Conservation (phyloP, 2,113 vertebrate genomes). For the Hyla sarda region DNA sequence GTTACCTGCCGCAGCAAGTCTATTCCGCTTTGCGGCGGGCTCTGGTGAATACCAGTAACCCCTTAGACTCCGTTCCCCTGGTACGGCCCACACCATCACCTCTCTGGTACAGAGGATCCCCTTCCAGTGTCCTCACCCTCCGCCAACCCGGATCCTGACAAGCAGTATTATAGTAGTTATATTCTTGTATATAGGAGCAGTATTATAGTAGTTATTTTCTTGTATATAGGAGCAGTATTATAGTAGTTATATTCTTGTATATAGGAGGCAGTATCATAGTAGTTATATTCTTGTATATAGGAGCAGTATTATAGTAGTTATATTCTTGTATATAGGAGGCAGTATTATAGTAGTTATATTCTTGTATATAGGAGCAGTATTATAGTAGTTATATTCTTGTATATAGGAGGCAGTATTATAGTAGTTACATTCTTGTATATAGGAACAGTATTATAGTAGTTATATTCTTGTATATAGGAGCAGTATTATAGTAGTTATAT, state of each 20-base stretch:
- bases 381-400: constrained; percentile 8
- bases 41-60: too few relatives aligned
- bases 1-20: too few relatives aligned
- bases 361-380: not conserved
- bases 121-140: too few relatives aligned
- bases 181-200: not conserved
- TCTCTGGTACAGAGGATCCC: too few relatives aligned
- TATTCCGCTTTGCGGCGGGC: too few relatives aligned
- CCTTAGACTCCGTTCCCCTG: too few relatives aligned
- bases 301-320: not conserved
- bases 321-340: not conserved
- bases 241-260: not conserved
- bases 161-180: not conserved
- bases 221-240: not conserved
- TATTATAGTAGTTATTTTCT: constrained; percentile 8
- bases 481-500: not conserved
- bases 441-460: not conserved
- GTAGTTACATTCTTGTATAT: not conserved
- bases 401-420: not conserved
- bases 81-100: too few relatives aligned
- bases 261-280: not conserved
- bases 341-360: constrained; percentile 1
- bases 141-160: too few relatives aligned
- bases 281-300: not conserved
- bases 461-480: not conserved